Base-by-base conservation (phyloP, 1,140 invertebrate genomes). In the Lepidurus apus region DNA sequence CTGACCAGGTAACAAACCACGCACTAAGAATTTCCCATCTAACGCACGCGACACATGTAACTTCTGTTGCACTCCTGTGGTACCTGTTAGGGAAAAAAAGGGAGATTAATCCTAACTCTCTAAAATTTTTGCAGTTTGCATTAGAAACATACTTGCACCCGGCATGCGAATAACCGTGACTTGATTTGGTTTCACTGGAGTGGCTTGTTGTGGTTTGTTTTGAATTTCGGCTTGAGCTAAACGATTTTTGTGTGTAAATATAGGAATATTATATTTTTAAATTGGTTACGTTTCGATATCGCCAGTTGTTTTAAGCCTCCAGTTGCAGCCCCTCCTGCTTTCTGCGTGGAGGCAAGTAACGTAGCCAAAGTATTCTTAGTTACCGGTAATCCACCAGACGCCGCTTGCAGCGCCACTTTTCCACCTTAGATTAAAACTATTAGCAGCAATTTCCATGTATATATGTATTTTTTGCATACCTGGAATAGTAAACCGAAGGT, bases 1-100 rank as follows among this genome's bases (percentile, higher is more conserved):
- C 83, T 98, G 96, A n/a, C 95, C 95, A 74, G 95, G 93, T 84
- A 96, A 88, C 1, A 98, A 86, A 8, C 96, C 96, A 79, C 93
- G 89, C 4, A 98, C 95, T 84, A 95, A 94, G 0, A 98, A 87
- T 85, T 96, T 95, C 21, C 95, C 95, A 85, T 96, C 94, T 0
- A 93, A 91, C 0, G 91, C 91, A 82, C 94, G 91, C 81, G 96
- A 91, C 79, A 98, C 95, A 87, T 97, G 95, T 43, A 98, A 92
- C 84, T 75, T 78, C 24, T 77, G 53, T 21, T 65, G 53, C 0
- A 17, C 1, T 21, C 53, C 53, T 65, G 21, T 21, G 21, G 17
- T 65, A 65, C 7, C 53, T 65, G 4, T 34, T 34, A 34, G 34
- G 34, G 34, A 65, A 4, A 65, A n/a, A 65, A 7, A n/a, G 13